Conservation (phyloP, 2,113 vertebrate genomes). For the Colinus virginianus region DNA sequence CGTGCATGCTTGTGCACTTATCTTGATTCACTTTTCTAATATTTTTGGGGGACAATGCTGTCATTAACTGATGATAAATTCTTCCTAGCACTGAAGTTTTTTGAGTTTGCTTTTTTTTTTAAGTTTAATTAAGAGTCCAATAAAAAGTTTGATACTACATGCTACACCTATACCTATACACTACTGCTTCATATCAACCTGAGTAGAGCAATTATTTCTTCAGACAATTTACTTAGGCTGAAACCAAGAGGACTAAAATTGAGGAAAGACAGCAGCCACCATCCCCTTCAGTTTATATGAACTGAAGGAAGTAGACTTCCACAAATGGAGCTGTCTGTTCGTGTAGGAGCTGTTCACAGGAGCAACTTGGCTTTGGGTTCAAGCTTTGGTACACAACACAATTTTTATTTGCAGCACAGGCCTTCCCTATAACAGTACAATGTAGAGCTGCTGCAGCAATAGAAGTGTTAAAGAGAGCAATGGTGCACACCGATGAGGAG, state of each 20-base stretch:
- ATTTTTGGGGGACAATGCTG: neutral
- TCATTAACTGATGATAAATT: neutral
- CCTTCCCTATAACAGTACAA: neutral
- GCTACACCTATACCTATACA: neutral
- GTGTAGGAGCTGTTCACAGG: neutral
- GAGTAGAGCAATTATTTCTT: neutral
- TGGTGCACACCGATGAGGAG: neutral
- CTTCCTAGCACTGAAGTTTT: neutral
- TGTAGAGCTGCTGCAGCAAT: neutral
- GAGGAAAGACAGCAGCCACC: neutral
- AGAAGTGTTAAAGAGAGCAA: neutral
- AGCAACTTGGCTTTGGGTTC: neutral
- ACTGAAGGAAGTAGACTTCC: neutral
- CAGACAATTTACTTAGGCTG: neutral
- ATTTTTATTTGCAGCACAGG: neutral
- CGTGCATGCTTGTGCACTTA: accelerated
- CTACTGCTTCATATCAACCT: neutral
- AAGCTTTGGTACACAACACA: neutral
- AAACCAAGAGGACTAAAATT: neutral
- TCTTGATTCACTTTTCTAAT: neutral
- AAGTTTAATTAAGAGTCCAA: neutral
- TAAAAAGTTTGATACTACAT: neutral
- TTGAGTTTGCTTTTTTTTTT: neutral
- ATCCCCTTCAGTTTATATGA: neutral
- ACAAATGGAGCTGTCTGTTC: neutral